Conservation (phyloP, 2,113 vertebrate genomes). For the Siphamia tubifer region DNA sequence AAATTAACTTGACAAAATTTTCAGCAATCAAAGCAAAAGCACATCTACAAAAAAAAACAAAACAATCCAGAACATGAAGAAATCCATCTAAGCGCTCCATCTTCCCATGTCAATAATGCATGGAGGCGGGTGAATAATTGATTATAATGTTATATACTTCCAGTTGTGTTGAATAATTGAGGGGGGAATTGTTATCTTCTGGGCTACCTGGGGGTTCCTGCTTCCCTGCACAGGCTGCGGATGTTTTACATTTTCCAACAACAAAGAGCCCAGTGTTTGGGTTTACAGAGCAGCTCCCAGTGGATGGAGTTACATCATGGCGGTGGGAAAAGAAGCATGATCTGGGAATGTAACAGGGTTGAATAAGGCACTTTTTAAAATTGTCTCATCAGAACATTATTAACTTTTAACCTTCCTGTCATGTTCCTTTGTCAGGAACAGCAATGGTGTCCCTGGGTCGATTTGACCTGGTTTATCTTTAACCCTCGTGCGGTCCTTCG, state of each 20-base stretch:
- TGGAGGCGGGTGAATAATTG: conserved; percentile 61
- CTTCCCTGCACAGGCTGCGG: conserved; percentile 6
- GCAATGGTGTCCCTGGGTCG: no score
- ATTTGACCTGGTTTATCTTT: no score
- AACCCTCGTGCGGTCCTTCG: no score
- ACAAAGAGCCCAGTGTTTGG: conserved; percentile 15
- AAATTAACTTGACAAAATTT: conserved; percentile 40
- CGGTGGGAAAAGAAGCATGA: not conserved
- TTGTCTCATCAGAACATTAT: no score
- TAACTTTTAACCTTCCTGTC: no score
- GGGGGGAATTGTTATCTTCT: conserved; percentile 40
- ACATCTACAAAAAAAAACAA: not conserved
- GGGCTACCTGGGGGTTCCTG: not conserved
- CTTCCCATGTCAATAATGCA: conserved; percentile 61
- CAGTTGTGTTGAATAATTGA: conserved; percentile 64
- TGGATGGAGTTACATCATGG: conserved; percentile 13
- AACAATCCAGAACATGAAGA: conserved; percentile 17
- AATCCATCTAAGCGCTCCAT: conserved; percentile 46
- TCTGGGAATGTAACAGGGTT: not conserved
- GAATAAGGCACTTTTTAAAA: no score
- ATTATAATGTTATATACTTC: conserved; percentile 54
- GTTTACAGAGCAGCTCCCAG: not conserved
- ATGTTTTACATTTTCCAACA: conserved; percentile 44
- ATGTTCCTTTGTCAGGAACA: no score
- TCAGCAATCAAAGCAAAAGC: conserved; percentile 7